Percentiles rank a stretch among this genome's conserved stretches.
Evolutionary conservation across 2,888 invertebrate genomes (phyloP).

Genomic region (Molanna angustata): DNA sequence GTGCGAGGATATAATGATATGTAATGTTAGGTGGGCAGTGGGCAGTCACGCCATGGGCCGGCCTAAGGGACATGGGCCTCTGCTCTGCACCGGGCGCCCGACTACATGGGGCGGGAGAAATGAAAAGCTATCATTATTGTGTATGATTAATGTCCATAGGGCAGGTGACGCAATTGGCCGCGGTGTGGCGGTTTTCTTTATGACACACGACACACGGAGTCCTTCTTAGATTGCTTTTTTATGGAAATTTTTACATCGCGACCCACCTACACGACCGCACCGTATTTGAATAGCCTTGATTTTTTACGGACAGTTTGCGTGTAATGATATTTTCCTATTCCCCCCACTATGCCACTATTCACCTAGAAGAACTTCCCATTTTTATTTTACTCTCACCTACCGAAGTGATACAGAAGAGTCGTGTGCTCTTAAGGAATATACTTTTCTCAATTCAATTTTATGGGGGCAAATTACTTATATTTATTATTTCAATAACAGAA

Average conservation of each 20-base stretch:
- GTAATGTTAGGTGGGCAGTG: slow-evolving; percentile 6
- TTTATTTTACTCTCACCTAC: background rate
- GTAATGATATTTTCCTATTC: slow-evolving; percentile 16
- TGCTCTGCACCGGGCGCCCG: slow-evolving; percentile 9
- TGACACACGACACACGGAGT: slow-evolving; percentile 32
- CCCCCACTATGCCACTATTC: background rate
- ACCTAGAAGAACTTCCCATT: background rate
- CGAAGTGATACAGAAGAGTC: too few species aligned
- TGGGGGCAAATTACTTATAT: background rate
- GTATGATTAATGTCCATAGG: slow-evolving; percentile 51
- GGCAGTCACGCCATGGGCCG: slow-evolving; percentile 7
- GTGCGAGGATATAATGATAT: too few species aligned
- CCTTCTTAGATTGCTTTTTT: slow-evolving; percentile 31
- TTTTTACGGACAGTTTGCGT: slow-evolving; percentile 22
- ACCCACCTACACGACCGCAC: slow-evolving; percentile 5
- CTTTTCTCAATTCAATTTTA: too few species aligned
- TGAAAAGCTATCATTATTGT: slow-evolving; percentile 51
- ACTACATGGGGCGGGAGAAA: slow-evolving; percentile 18
- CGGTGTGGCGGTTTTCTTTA: slow-evolving; percentile 27
- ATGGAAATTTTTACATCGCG: slow-evolving; percentile 27
- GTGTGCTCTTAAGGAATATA: too few species aligned
- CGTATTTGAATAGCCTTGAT: slow-evolving; percentile 18
- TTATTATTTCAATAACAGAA: too few species aligned
- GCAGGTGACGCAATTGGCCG: slow-evolving; percentile 37
- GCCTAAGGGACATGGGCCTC: background rate